Evolutionary conservation across 2,113 vertebrate species (phyloP), one percentile per base, ranked within the genome.

Genomic region (Otolemur garnettii): DNA sequence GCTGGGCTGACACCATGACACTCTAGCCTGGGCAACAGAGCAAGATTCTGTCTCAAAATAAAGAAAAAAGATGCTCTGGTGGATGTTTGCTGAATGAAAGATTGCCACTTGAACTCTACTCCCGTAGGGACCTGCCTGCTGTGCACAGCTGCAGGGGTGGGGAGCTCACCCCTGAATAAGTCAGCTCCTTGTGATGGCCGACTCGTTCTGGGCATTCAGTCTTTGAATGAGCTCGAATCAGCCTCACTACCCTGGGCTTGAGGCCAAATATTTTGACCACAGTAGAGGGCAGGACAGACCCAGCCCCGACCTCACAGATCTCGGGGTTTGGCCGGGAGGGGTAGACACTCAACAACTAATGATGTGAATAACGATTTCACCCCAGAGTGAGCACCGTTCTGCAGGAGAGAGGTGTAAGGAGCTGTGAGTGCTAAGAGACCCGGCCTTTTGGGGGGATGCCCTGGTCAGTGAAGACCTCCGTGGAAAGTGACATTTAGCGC

Each of bases 101-200:
- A 38, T 22, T 17, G 12, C 4, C 6, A 12, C 66, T 21, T 30
- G 1, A 13, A 10, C 64, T 11, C 66, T 45, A 42, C 28, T 12
- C 30, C 6, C 1, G 9, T 10, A 11, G 62, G 79, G 22, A 18
- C 28, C 55, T 71, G 3, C 45, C 69, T 50, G 45, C 68, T 22
- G 0, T 68, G 68, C 12, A 22, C 22, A 30, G 33, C n/a, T 53
- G 33, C 42, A 15, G 15, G 28, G 50, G 69, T 13, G 2, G 72
- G 60, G 87, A 50, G n/a, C 79, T 90, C 62, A 33, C 57, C 78
- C 30, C 28, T 14, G 1, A 19, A 9, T 21, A 71, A 50, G 72
- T n/a, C 57, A 57, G 30, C n/a, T 1, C 33, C 28, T 30, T 50
- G 4, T 21, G 38, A 5, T 0, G 0, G 17, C 66, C 45, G 53